These are phyloP conservation scores for Ptilonorhynchus violaceus DNA, from an alignment of 2,113 vertebrate species.

Conservation along the genomic window DNA sequence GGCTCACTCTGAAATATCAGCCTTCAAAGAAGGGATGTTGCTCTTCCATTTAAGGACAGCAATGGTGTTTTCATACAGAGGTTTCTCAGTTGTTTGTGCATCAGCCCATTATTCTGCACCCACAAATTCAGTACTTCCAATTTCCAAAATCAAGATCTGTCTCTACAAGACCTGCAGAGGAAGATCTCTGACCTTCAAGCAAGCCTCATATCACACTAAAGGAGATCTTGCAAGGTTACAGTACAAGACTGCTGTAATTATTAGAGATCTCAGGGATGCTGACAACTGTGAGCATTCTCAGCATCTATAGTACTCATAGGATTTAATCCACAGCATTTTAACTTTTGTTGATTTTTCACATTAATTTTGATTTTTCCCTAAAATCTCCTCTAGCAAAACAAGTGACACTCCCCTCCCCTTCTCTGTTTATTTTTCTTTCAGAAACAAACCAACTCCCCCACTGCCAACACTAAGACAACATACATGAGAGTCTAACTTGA, in stretches of 20 bases:
- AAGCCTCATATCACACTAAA: background rate
- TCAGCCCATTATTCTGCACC: background rate
- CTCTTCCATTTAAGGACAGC: background rate
- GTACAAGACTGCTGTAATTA: background rate
- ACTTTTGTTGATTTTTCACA: background rate
- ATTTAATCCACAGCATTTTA: background rate
- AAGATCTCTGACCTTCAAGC: background rate
- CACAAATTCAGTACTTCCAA: background rate
- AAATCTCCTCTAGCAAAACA: background rate
- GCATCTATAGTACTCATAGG: background rate
- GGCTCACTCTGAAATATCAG: background rate
- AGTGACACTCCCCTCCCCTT: background rate
- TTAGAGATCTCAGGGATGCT: background rate
- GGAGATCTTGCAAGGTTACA: background rate
- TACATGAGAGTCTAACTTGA: background rate
- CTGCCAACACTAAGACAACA: background rate
- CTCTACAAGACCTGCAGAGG: background rate
- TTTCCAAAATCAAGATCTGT: background rate
- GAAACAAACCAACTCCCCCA: background rate
- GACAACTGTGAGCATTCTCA: background rate
- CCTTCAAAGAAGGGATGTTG: background rate
- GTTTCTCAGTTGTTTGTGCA: background rate
- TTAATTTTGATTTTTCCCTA: background rate
- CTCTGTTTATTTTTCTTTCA: background rate
- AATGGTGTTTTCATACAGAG: background rate